Base-by-base conservation (phyloP, 2,113 vertebrate species). In the Myotis lucifugus region DNA sequence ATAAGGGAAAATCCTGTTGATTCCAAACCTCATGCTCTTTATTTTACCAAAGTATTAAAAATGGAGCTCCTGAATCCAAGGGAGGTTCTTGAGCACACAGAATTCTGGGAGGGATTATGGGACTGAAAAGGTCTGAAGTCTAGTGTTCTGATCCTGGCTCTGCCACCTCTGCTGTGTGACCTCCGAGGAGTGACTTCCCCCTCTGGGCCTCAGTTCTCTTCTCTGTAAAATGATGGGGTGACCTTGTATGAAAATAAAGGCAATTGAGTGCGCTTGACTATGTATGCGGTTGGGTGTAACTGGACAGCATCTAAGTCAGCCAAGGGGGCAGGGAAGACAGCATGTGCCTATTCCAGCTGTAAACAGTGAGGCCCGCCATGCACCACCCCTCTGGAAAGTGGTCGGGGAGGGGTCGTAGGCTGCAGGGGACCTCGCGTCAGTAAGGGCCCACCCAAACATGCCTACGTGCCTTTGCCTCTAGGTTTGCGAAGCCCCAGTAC, bases 21-120 rank as follows among this genome's bases (percentile, higher is more conserved):
- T 85, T 64, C 50, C 86, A 72, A 93, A 90, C n/a, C 25, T 94
- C 34, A 70, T 37, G 23, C 32, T 93, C 52, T 92, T 81, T 88
- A 78, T 93, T 90, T 95, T 78, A 88, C 40, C 48, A 32, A 86
- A 90, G 19, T 67, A 76, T 8, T 83, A 87, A 89, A 79, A 96
- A 69, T 32, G 42, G 87, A 96, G 66, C 15, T 88, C 64, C 91
- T 25, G 67, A 81, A 52, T 48, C 83, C 66, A 85, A 92, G 61
- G 34, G 59, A 88, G 25, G 32, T 66, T 78, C 52, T 46, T 50
- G 64, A 91, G 32, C 84, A 70, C 54, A 72, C 23, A 19, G 64
- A 72, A 59, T 91, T 29, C 56, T 54, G 56, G 29, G 56, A 91
- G 25, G 21, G 83, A 82, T 52, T 83, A 17, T 11, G n/a, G 5